Evolutionary conservation across 2,797 vertebrate genomes (phyloP).

Genomic region (Menidia menidia): DNA sequence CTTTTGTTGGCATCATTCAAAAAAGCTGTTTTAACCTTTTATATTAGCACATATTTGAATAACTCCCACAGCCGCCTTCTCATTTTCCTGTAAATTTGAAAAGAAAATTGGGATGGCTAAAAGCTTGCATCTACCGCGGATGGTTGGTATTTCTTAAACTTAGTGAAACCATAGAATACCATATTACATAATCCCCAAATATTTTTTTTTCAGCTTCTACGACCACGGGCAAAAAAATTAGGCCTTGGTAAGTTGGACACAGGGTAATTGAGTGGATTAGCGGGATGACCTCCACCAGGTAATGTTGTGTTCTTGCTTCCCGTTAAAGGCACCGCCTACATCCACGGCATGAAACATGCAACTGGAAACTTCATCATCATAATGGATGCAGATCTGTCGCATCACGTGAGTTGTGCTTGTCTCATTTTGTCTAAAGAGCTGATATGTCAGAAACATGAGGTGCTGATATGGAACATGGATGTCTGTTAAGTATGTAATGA

Average conservation of each 20-base stretch:
- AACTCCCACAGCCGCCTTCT: not conserved
- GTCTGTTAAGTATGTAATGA: too few relatives aligned
- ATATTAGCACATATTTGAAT: not conserved
- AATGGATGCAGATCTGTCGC: constrained; percentile 99
- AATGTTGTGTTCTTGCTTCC: constrained; percentile 14
- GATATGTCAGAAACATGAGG: too few relatives aligned
- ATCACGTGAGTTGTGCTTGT: constrained; percentile 87
- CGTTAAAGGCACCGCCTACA: constrained; percentile 92
- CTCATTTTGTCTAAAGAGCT: not conserved
- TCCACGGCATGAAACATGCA: constrained; percentile 94
- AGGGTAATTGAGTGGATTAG: rapidly evolving
- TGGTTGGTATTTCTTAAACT: not conserved
- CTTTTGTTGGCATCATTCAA: too few relatives aligned
- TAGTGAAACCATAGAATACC: too few relatives aligned
- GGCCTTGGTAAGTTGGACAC: constrained; percentile 88
- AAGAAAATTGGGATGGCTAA: not conserved
- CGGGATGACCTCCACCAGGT: rapidly evolving
- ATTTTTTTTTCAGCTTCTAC: constrained; percentile 85
- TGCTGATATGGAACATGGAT: too few relatives aligned
- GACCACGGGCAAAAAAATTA: constrained; percentile 90
- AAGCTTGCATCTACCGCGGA: not conserved
- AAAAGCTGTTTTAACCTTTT: not conserved
- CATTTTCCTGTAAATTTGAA: not conserved
- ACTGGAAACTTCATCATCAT: constrained; percentile 94
- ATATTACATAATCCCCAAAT: not conserved